Conservation (phyloP, 2,888 invertebrate species). For the Mellilla xanthometata region DNA sequence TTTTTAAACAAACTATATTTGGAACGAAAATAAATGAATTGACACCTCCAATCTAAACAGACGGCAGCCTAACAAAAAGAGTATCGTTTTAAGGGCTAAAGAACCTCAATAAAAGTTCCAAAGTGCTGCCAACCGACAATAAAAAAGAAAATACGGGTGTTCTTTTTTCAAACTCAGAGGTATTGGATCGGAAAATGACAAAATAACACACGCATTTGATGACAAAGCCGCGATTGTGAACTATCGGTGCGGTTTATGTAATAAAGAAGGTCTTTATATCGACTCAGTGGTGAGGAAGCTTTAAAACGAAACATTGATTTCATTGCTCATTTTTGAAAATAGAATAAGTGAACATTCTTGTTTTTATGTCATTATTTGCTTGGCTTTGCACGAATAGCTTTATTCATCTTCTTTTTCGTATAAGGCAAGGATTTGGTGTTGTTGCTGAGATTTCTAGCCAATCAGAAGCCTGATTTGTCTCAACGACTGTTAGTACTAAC, state of each 20-base stretch:
- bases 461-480: no score
- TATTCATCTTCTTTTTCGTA: no score
- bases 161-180: constrained; percentile 16
- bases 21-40: constrained; percentile 27
- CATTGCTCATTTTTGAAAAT: neutral
- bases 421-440: no score
- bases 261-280: constrained; percentile 11
- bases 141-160: constrained; percentile 23
- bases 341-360: no score
- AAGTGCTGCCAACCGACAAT: constrained; percentile 21
- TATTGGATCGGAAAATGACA: constrained; percentile 36
- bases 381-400: no score
- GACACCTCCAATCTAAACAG: constrained; percentile 25
- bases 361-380: no score
- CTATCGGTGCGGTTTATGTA: constrained; percentile 10
- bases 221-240: constrained; percentile 26
- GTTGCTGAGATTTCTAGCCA: no score
- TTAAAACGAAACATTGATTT: neutral
- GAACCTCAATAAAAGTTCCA: constrained; percentile 24
- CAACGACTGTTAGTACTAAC: no score
- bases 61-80: constrained; percentile 21
- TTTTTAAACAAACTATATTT: constrained; percentile 11
- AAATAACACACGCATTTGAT: constrained; percentile 23
- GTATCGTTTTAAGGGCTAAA: constrained; percentile 18
- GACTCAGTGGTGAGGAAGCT: neutral